These are phyloP conservation scores for Nyctibius bracteatus DNA, from an alignment of 2,113 vertebrate genomes.

Conservation along the genomic window DNA sequence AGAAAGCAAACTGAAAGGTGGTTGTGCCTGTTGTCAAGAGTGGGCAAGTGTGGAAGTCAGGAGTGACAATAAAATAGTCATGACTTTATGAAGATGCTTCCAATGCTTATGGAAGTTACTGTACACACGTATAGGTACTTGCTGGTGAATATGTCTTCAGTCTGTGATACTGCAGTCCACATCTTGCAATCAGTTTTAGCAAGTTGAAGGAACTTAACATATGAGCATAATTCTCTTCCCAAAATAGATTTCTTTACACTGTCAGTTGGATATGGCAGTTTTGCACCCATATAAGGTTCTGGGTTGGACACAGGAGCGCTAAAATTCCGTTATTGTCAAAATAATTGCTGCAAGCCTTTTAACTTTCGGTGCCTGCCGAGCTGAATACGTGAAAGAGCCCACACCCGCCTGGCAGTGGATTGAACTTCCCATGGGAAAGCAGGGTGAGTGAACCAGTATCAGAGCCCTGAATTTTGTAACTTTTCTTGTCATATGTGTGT, in stretches of 20 bases:
- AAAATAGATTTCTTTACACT: constrained; percentile 1
- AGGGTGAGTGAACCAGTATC: not conserved
- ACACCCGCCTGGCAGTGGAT: not conserved
- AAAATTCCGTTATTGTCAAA: not conserved
- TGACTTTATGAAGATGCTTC: not conserved
- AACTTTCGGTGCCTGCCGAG: not conserved
- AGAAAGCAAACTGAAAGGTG: not conserved
- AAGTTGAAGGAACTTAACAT: not conserved
- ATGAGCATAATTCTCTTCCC: not conserved
- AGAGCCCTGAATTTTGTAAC: not conserved
- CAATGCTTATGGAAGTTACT: not conserved
- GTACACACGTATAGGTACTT: rapidly evolving
- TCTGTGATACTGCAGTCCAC: rapidly evolving
- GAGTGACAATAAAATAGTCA: not conserved
- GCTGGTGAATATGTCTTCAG: not conserved
- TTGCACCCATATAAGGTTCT: not conserved
- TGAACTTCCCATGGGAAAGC: not conserved
- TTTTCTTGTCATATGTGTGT: rapidly evolving
- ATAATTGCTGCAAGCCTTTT: not conserved
- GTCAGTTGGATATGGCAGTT: not conserved
- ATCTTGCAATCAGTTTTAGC: not conserved
- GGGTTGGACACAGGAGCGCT: not conserved
- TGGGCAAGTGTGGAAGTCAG: not conserved
- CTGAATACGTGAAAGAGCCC: not conserved
- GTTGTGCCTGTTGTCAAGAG: not conserved